Base-by-base conservation (phyloP, 2,797 vertebrate species). In the Knipowitschia caucasica region DNA sequence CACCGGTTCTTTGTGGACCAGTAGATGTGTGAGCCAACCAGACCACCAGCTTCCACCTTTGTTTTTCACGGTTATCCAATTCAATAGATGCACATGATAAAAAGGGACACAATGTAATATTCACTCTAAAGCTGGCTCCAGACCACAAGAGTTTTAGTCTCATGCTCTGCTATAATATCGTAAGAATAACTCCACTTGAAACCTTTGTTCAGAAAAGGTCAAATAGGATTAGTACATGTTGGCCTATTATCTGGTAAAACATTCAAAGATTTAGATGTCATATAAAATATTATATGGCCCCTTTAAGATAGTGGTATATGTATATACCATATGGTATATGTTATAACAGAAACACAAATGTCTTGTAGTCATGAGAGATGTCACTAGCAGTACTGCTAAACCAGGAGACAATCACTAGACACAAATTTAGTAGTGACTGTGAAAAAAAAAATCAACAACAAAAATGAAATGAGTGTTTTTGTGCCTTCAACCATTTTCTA, bases 351-450 rank as follows among this genome's bases (percentile, higher is more conserved):
- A 50, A 62, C 46, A 36, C 35, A 14, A 43, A 23, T 60, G 67
- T 62, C 43, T 59, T 4, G 24, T 58, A 60, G 4, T 10, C 18
- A 21, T 39, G 46, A 55, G 46, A 40, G 40, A 39, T 2, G 55
- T 23, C 3, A 40, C 55, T 59, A 73, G 50, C 80, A 61, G 62
- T 61, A 54, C 69, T 73, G 67, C 56, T 43, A 49, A 63, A 55
- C 50, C 64, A 58, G 66, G 52, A 29, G 53, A 62, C 35, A 67
- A 64, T 69, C 71, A 67, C 29, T n/a, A 30, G 2, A 30, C 11
- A 59, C 47, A 54, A 47, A 55, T 59, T 52, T 59, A n/a, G 65
- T 31, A 42, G 36, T 43, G 61, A 67, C 27, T 17, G 81, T 70
- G 57, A 35, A 54, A 75, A 62, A 1, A 21, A 68, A 56, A 84